Base-by-base conservation (phyloP, 1,140 invertebrate species). In the Drosophila setifemur region DNA sequence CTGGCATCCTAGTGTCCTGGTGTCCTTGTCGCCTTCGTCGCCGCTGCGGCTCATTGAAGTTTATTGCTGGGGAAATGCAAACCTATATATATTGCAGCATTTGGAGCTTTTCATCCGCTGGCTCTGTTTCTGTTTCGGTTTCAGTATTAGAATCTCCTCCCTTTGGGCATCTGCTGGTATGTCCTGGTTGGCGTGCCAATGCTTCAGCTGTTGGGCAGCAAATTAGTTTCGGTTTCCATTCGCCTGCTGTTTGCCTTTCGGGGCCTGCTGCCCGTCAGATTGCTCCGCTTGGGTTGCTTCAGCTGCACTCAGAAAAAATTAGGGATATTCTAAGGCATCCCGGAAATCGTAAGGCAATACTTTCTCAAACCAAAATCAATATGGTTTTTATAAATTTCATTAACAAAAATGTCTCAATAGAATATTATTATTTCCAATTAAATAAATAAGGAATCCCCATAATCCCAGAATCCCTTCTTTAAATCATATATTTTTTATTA, bases 41-140 rank as follows among this genome's bases (percentile, higher is more conserved):
- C 44, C 74, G 48, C 60, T 61, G 69, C 58, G 61, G 53, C 69
- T 73, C 79, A 83, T 85, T 83, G 64, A 61, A 73, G 74, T 79
- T 83, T 83, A 83, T 85, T 74, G 79, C 79, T 79, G 57, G 57
- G 70, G 60, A 85, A 78, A 85, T 67, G 79, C 79, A 83, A 83
- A 85, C 79, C 43, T 57, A 81, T 81, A 81, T 81, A 81, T 71
- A 70, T 83, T 83, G 64, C 69, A 57, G 54, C 43, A 85, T 85
- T 78, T 68, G 43, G 42, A 63, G 35, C 78, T 61, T 64, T 64
- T 48, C 55, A 44, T 50, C 55, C 64, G 53, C 42, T 31, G 55
- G 23, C 4, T 9, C 52, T 9, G 18, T 21, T 18, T 44, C 60
- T n/a, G 55, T 28, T 64, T n/a, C 55, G 5, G 16, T 4, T 26